Percentiles rank a stretch among this genome's conserved stretches.
phyloP scores from a whole-genome alignment of 2,888 invertebrate species.

The Panorpa germanica region DNA sequence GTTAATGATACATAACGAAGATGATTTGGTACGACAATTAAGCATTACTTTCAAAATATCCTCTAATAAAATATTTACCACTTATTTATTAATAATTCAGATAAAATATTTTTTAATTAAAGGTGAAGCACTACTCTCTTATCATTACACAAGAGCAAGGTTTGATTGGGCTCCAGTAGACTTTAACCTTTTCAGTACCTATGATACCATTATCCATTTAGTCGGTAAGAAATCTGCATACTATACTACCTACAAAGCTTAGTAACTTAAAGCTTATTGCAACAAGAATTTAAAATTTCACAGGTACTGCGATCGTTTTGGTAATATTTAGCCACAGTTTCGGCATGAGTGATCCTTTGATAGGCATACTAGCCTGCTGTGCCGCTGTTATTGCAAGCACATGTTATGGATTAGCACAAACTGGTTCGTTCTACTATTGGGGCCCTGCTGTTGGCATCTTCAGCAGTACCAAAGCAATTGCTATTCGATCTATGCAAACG shows the following conservation, averaged over 20 bases:
- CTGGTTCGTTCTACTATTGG: constrained; percentile 27
- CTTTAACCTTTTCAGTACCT: constrained; percentile 27
- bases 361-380: constrained; percentile 28
- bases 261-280: constrained; percentile 4
- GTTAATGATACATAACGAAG: no score
- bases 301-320: constrained; percentile 30
- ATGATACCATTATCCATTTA: constrained; percentile 23
- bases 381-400: constrained; percentile 33
- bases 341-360: constrained; percentile 27
- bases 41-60: neutral
- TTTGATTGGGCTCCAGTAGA: constrained; percentile 31
- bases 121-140: constrained; percentile 28
- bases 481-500: constrained; percentile 33
- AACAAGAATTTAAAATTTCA: constrained; percentile 8
- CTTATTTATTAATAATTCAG: no score
- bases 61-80: neutral
- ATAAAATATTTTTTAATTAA: no score
- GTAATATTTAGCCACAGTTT: constrained; percentile 25
- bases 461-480: constrained; percentile 33
- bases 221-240: constrained; percentile 19
- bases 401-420: constrained; percentile 29
- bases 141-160: constrained; percentile 26
- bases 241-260: neutral
- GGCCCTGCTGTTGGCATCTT: constrained; percentile 32
- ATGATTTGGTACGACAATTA: no score